A percentile compares a stretch with the other conserved stretches of the same genome.
phyloP scores from a whole-genome alignment of 2,888 invertebrate genomes.

The Metallyticus violacea region DNA sequence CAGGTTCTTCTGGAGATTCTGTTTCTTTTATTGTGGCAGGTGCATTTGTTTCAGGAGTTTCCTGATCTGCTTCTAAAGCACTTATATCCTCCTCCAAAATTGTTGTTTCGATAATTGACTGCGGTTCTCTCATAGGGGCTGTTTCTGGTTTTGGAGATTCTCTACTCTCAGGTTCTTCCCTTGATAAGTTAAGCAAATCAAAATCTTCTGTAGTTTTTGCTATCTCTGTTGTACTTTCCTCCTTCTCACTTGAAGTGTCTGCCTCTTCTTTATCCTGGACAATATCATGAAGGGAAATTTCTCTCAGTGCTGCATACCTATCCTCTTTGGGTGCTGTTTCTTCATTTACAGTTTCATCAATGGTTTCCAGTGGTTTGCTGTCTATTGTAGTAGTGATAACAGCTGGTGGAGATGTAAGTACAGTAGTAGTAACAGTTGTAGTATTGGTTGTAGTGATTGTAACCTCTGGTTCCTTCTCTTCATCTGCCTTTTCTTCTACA shows the following conservation, averaged over 20 bases:
- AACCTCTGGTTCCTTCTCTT: slow-evolving; percentile 34
- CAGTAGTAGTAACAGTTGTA: neutral
- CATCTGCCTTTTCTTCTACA: slow-evolving; percentile 59
- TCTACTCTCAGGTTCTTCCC: slow-evolving; percentile 39
- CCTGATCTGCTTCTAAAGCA: slow-evolving; percentile 37
- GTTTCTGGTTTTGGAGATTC: slow-evolving; percentile 37
- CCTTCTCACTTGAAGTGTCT: slow-evolving; percentile 37
- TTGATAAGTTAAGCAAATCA: slow-evolving; percentile 36
- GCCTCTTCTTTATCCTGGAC: slow-evolving; percentile 43
- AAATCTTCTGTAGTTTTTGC: slow-evolving; percentile 27
- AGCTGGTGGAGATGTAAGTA: neutral
- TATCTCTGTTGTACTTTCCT: slow-evolving; percentile 37
- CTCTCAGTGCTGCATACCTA: slow-evolving; percentile 77
- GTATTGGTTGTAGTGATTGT: neutral
- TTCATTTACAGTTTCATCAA: slow-evolving; percentile 46
- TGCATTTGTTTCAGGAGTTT: slow-evolving; percentile 30
- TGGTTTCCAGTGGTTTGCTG: slow-evolving; percentile 43
- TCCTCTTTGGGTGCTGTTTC: slow-evolving; percentile 52
- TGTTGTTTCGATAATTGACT: slow-evolving; percentile 40
- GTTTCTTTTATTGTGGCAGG: neutral
- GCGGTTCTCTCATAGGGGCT: slow-evolving; percentile 37
- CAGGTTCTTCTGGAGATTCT: neutral
- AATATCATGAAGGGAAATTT: slow-evolving; percentile 54
- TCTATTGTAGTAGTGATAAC: slow-evolving; percentile 30
- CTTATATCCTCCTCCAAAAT: slow-evolving; percentile 40